phyloP scores from a whole-genome alignment of 2,113 vertebrate genomes.

The Nannospalax galili region DNA sequence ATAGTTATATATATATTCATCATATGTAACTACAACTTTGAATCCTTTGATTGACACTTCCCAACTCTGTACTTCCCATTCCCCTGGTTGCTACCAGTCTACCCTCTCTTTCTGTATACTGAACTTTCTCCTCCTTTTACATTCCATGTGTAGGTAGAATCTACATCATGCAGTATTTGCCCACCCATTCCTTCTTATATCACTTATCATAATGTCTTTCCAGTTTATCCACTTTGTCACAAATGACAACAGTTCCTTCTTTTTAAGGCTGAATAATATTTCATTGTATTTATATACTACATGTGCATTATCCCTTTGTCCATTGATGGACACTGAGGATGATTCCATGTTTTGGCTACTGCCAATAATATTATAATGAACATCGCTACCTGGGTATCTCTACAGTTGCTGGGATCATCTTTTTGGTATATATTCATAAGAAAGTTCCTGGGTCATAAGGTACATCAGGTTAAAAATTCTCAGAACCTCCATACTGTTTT shows the following conservation, averaged over 20 bases:
- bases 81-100: neutral
- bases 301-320: neutral
- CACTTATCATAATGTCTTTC: neutral
- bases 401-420: neutral
- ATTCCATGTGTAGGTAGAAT: neutral
- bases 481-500: neutral
- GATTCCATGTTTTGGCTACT: neutral
- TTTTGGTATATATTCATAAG: neutral
- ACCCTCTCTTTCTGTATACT: neutral
- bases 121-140: neutral
- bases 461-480: neutral
- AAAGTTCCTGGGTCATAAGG: neutral
- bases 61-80: neutral
- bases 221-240: neutral
- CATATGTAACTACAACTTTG: neutral
- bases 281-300: neutral
- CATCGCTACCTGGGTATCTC: neutral
- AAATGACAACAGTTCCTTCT: neutral
- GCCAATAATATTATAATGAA: neutral
- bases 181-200: constrained; percentile 1
- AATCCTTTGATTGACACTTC: neutral
- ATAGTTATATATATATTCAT: neutral
- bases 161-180: neutral
- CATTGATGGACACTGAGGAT: neutral
- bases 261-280: neutral